Evolutionary conservation across 2,113 vertebrate genomes (phyloP).

Genomic region (Pangasianodon hypophthalmus): DNA sequence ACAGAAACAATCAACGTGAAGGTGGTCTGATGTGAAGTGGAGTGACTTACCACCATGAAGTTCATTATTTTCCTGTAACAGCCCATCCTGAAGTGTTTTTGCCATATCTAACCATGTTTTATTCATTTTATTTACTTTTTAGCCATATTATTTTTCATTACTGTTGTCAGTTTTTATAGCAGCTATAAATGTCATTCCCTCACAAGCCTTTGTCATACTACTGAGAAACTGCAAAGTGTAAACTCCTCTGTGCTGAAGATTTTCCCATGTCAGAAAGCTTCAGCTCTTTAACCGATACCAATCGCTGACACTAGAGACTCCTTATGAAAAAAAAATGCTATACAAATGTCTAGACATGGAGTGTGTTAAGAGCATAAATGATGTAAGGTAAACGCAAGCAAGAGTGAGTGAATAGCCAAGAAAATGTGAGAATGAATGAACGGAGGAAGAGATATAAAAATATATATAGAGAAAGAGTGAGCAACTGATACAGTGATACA

Average conservation of each 20-base stretch:
- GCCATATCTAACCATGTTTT: not conserved
- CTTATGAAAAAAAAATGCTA: not conserved
- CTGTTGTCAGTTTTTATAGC: not conserved
- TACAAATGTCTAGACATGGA: not conserved
- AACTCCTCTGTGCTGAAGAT: not conserved
- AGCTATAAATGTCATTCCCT: not conserved
- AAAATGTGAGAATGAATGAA: not conserved
- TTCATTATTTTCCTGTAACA: not conserved
- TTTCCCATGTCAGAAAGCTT: not conserved
- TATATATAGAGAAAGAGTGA: not conserved
- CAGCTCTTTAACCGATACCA: not conserved
- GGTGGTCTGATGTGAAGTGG: not conserved
- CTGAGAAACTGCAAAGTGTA: not conserved
- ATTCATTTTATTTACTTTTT: not conserved
- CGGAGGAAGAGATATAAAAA: not conserved
- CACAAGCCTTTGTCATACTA: not conserved
- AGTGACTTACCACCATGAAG: too few relatives aligned
- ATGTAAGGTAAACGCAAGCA: not conserved
- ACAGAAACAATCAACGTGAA: not conserved
- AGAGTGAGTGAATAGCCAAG: not conserved
- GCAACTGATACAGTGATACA: not conserved
- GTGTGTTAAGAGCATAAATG: not conserved
- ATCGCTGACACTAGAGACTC: not conserved
- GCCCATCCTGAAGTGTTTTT: not conserved
- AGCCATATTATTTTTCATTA: not conserved